A percentile compares a stretch with the other conserved stretches of the same genome.
phyloP scores from a whole-genome alignment of 2,797 vertebrate genomes.

The Phoebastria nigripes region DNA sequence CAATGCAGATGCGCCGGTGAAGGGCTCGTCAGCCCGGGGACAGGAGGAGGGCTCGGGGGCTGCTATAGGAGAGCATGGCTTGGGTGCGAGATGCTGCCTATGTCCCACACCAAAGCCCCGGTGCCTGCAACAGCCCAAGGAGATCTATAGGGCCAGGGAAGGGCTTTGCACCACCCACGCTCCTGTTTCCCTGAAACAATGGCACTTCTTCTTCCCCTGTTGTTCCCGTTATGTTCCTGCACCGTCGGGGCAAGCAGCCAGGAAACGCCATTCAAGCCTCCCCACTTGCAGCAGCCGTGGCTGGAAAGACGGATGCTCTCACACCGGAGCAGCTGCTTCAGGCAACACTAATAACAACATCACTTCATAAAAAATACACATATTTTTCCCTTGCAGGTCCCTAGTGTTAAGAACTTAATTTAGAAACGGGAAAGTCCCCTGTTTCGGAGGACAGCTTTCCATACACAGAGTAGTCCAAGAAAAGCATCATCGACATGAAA shows the following conservation, averaged over 20 bases:
- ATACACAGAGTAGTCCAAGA: not conserved
- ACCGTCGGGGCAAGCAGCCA: rapidly evolving
- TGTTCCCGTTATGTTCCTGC: rapidly evolving
- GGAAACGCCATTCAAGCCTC: rapidly evolving
- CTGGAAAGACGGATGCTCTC: not conserved
- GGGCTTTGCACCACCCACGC: rapidly evolving
- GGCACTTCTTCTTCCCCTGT: not conserved
- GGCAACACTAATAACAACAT: not conserved
- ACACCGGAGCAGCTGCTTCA: not conserved
- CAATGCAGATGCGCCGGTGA: not conserved
- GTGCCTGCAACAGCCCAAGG: not conserved
- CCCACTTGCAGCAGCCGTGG: rapidly evolving
- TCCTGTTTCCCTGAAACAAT: rapidly evolving
- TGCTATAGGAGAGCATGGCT: rapidly evolving
- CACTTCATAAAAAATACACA: rapidly evolving
- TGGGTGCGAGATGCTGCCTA: rapidly evolving
- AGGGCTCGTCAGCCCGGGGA: rapidly evolving
- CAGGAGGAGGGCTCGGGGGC: rapidly evolving
- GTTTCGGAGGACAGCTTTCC: not conserved
- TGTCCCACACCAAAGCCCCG: rapidly evolving
- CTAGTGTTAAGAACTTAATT: not conserved
- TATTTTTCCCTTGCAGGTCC: not conserved
- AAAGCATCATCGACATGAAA: not conserved
- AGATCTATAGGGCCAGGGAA: not conserved
- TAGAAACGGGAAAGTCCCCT: not conserved